Percentiles rank a stretch among this genome's conserved stretches.
These are phyloP conservation scores for Chrysolina oricalcia DNA, from an alignment of 2,888 invertebrate genomes.

Conservation along the genomic window DNA sequence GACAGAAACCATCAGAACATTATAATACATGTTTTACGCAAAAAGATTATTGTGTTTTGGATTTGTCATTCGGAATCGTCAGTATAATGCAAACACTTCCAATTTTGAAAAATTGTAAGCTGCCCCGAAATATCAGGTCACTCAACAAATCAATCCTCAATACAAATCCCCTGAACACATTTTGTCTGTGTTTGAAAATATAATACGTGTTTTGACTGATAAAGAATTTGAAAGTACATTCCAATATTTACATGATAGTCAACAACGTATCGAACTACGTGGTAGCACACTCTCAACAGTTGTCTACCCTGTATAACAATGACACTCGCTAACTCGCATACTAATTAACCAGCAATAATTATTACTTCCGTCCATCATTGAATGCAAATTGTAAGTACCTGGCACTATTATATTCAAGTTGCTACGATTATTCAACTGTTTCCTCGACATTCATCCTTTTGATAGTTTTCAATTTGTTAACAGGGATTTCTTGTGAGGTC, in stretches of 20 bases:
- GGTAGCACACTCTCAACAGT: not conserved
- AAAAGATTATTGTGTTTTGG: too few species aligned
- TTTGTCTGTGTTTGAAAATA: too few species aligned
- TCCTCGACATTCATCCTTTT: not conserved
- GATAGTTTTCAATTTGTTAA: not conserved
- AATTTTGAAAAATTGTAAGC: too few species aligned
- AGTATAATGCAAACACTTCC: too few species aligned
- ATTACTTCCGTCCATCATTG: slow-evolving; percentile 31
- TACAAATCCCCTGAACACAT: too few species aligned
- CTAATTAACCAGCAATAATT: slow-evolving; percentile 26
- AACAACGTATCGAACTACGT: not conserved
- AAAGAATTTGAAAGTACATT: not conserved
- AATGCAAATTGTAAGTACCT: slow-evolving; percentile 25
- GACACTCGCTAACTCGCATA: slow-evolving; percentile 27
- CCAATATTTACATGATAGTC: not conserved
- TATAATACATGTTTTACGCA: too few species aligned
- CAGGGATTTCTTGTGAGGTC: not conserved
- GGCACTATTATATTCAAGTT: slow-evolving; percentile 16
- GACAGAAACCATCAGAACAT: too few species aligned
- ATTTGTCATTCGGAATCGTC: too few species aligned
- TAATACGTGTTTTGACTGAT: too few species aligned
- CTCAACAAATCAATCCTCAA: too few species aligned
- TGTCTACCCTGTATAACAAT: slow-evolving; percentile 23
- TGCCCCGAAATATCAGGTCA: too few species aligned
- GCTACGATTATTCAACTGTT: slow-evolving; percentile 14